phyloP scores from a whole-genome alignment of 2,888 invertebrate genomes.

The Cataglyphis rosenhaueri region DNA sequence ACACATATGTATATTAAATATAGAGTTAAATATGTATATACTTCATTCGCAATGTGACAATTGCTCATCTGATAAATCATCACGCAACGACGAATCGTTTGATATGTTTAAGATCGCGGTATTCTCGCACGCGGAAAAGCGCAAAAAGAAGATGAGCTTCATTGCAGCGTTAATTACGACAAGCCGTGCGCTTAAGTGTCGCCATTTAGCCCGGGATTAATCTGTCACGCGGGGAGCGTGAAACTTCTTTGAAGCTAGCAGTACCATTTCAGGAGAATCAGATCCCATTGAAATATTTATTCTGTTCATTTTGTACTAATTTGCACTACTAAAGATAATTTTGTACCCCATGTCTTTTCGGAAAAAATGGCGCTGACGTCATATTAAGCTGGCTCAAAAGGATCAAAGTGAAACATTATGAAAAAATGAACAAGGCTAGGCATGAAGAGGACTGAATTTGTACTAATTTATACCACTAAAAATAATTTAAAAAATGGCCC shows the following conservation, averaged over 20 bases:
- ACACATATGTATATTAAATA: too few relatives aligned
- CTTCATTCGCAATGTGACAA: neutral
- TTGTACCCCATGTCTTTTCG: neutral
- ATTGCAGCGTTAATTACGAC: slow-evolving; percentile 66
- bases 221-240: slow-evolving; percentile 73
- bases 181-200: slow-evolving; percentile 66
- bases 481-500: too few relatives aligned
- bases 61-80: neutral
- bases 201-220: slow-evolving; percentile 72
- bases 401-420: neutral
- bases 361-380: neutral
- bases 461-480: neutral
- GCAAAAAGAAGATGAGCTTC: slow-evolving; percentile 3
- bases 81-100: neutral
- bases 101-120: neutral
- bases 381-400: neutral
- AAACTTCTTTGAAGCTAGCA: slow-evolving; percentile 50
- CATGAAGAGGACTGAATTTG: neutral
- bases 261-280: neutral
- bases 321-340: neutral
- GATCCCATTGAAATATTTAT: neutral
- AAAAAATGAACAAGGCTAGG: neutral
- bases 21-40: neutral
- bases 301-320: neutral
- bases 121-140: slow-evolving; percentile 34